Conservation (phyloP, 1,140 invertebrate genomes). For the Parapsyche elsis region DNA sequence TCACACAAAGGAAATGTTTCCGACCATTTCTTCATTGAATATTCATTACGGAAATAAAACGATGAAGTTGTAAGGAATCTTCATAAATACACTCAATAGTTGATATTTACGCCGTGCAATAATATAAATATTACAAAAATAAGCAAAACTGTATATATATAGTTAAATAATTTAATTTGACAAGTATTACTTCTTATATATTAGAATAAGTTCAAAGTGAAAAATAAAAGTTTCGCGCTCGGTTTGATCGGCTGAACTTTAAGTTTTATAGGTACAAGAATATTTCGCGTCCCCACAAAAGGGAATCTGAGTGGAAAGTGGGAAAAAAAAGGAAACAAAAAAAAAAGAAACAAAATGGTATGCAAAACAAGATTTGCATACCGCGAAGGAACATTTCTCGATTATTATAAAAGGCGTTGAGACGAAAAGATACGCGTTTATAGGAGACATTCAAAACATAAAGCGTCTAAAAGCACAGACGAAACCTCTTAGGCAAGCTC, state of each 20-base stretch:
- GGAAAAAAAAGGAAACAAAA: background rate
- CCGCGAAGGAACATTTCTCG: slow-evolving; percentile 46
- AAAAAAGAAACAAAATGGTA: slow-evolving; percentile 28
- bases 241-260: background rate
- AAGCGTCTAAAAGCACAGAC: slow-evolving; percentile 40
- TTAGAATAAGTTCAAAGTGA: background rate
- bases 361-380: slow-evolving; percentile 47
- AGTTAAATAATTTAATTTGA: too few relatives aligned
- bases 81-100: too few relatives aligned
- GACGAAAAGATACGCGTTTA: slow-evolving; percentile 56
- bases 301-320: slow-evolving; percentile 1
- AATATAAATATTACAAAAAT: too few relatives aligned
- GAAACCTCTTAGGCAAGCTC: slow-evolving; percentile 37
- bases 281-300: background rate
- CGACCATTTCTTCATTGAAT: too few relatives aligned
- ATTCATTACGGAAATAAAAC: too few relatives aligned
- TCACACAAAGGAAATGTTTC: too few relatives aligned
- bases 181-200: background rate
- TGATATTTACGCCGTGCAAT: too few relatives aligned
- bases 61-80: too few relatives aligned
- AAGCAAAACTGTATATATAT: too few relatives aligned
- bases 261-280: background rate
- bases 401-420: slow-evolving; percentile 56
- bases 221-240: background rate
- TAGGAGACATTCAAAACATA: slow-evolving; percentile 52